A percentile compares a stretch with the other conserved stretches of the same genome.
Evolutionary conservation across 2,113 vertebrate species (phyloP).

Genomic region (Grallaria varia): DNA sequence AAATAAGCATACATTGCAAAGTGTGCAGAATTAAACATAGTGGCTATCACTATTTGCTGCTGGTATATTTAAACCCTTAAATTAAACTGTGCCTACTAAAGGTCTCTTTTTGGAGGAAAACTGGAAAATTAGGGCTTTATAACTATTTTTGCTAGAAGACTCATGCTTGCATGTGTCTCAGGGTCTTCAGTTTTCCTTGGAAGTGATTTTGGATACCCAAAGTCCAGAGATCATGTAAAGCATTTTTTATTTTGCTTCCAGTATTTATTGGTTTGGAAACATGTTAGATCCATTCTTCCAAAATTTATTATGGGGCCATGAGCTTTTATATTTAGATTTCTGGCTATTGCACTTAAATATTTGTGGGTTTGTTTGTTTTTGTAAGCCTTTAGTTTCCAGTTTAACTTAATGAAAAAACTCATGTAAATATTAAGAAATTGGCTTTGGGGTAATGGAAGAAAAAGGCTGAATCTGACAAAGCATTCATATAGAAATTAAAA

Average conservation of each 20-base stretch:
- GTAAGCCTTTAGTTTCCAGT: constrained; percentile 47
- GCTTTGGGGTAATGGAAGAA: not conserved
- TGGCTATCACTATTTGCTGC: constrained; percentile 48
- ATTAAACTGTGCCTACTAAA: constrained; percentile 66
- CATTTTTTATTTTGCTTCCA: constrained; percentile 32
- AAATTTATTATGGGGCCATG: constrained; percentile 49
- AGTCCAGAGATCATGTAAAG: constrained; percentile 55
- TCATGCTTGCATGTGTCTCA: constrained; percentile 64
- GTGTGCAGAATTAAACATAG: not conserved
- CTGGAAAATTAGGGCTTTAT: constrained; percentile 65
- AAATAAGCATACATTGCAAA: constrained; percentile 2
- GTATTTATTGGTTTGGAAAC: constrained; percentile 68
- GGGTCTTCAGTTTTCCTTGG: constrained; percentile 71
- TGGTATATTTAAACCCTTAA: constrained; percentile 60
- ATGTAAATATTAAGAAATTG: constrained; percentile 55
- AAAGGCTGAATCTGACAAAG: constrained; percentile 19
- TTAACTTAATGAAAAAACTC: constrained; percentile 37
- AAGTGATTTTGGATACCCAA: constrained; percentile 61
- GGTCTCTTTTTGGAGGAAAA: constrained; percentile 65
- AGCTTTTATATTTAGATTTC: constrained; percentile 60
- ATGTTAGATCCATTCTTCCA: constrained; percentile 29
- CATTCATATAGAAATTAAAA: not conserved
- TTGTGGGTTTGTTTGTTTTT: constrained; percentile 16
- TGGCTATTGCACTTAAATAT: constrained; percentile 41
- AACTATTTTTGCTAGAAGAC: constrained; percentile 72